Evolutionary conservation across 2,888 invertebrate species (phyloP), one percentile per base, ranked within the genome.

Genomic region (Chydorus sphaericus): DNA sequence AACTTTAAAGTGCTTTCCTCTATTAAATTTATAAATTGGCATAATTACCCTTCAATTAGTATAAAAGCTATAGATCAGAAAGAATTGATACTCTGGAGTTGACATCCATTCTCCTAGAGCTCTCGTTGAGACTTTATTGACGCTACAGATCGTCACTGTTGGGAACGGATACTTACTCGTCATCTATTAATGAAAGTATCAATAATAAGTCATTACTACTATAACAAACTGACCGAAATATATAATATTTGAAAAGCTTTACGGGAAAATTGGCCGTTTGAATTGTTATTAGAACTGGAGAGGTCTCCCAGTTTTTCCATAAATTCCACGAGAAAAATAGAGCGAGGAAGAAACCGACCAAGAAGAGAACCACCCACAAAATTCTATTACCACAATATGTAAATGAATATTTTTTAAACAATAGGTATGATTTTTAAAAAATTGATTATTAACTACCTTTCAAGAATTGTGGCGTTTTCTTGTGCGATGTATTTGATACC

Each of bases 401-500:
- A n/a, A n/a, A n/a, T n/a, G n/a, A n/a, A n/a, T n/a, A n/a, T n/a
- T n/a, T n/a, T n/a, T n/a, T n/a, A n/a, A n/a, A n/a, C n/a, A n/a
- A n/a, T n/a, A n/a, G n/a, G n/a, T n/a, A n/a, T n/a, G n/a, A n/a
- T n/a, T n/a, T n/a, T n/a, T 18, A 10, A 4, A 18, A 20, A 20
- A 7, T 20, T n/a, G n/a, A 8, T 26, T 26, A 3, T 23, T 8
- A 10, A n/a, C n/a, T 10, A 44, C 44, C 44, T 44, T 16, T 44
- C 44, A 26, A 28, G 26, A 11, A 44, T 11, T 26, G 44, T 14
- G 28, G 44, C 44, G 18, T 36, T 14, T 20, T 52, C 36, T 20
- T 52, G 31, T 3, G 52, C 52, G 20, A 52, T 36, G 33, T 31
- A 52, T 52, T 52, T 52, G 2, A 52, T 20, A n/a, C 52, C 52